A percentile compares a stretch with the other conserved stretches of the same genome.
Evolutionary conservation across 2,797 vertebrate species (phyloP).

Genomic region (Sardinella longiceps): DNA sequence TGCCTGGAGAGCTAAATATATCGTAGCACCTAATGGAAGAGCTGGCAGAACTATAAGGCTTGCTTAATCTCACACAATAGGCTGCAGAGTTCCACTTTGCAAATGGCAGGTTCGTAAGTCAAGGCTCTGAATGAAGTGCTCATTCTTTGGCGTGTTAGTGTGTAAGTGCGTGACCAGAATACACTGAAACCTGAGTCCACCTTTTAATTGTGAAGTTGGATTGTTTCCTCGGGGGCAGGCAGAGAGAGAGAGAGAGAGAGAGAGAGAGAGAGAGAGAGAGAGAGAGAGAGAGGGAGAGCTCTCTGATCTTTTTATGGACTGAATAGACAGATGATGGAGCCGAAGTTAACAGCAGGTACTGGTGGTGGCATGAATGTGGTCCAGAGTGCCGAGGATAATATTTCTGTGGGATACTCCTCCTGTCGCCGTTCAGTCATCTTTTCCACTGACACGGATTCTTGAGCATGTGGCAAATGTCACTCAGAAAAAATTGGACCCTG

Average conservation of each 20-base stretch:
- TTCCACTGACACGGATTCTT: constrained; percentile 28
- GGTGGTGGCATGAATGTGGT: neutral
- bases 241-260: neutral
- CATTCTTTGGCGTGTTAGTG: constrained; percentile 51
- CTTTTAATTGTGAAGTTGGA: constrained; percentile 28
- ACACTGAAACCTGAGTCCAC: constrained; percentile 22
- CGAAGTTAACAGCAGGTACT: constrained; percentile 28
- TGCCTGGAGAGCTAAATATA: constrained; percentile 66
- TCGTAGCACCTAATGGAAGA: constrained; percentile 54
- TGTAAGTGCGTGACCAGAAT: constrained; percentile 38
- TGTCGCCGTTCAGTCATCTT: constrained; percentile 21
- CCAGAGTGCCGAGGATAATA: neutral
- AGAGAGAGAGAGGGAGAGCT: constrained; percentile 11
- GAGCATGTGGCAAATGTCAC: constrained; percentile 32
- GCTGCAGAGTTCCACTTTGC: constrained; percentile 53
- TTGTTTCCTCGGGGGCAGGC: constrained; percentile 12
- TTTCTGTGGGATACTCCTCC: constrained; percentile 17
- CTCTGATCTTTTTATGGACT: constrained; percentile 25
- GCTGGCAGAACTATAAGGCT: constrained; percentile 46
- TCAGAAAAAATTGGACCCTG: constrained; percentile 14
- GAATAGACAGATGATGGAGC: constrained; percentile 4
- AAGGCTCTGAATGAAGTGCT: constrained; percentile 45
- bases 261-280: constrained; percentile 21
- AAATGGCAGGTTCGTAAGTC: constrained; percentile 47
- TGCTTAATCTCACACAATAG: constrained; percentile 58